Base-by-base conservation (phyloP, 92 coral and sea anemone species). In the Porites evermanni region DNA sequence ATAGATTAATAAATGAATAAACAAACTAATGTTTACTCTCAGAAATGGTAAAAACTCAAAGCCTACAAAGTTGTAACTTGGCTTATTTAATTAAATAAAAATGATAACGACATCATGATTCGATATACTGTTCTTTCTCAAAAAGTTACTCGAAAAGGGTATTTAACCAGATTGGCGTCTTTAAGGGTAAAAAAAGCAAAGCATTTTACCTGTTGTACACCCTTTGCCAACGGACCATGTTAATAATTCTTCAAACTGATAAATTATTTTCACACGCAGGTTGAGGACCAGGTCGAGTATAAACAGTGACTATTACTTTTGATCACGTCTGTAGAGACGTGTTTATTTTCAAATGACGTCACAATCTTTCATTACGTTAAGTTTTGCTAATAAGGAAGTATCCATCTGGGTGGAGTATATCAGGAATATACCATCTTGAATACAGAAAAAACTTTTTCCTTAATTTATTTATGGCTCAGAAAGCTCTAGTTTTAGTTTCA, bases 211-310 rank as follows among this genome's bases (percentile, higher is more conserved):
- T 79, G 72, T 4, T 8, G 8, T 7, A 52, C 3, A 11, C 16
- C 50, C 64, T 17, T 67, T 79, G 84, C 14, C 67, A 14, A 20
- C 64, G 84, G 64, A 79, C 84, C 84, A 79, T 79, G 24, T 66
- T 79, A 44, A 47, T 11, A 21, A 51, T 32, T n/a, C 74, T 32
- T 32, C 7, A 70, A 14, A 12, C 32, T 38, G 47, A 38, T 38
- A 38, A 38, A 38, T 38, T 38, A 38, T 38, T 38, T 38, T 38
- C 47, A 38, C 47, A 38, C 47, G 47, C 47, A 38, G 47, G 47
- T 64, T 47, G 65, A 79, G 61, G 20, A 58, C 32, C 47, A 38
- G 47, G 47, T 64, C 20, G 65, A 79, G 72, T 44, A 58, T 61
- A 32, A 29, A 67, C 38, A 13, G 59, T 8, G 14, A 51, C 84